Base-by-base conservation (phyloP, 2,113 vertebrate species). In the Leptodactylus fuscus region DNA sequence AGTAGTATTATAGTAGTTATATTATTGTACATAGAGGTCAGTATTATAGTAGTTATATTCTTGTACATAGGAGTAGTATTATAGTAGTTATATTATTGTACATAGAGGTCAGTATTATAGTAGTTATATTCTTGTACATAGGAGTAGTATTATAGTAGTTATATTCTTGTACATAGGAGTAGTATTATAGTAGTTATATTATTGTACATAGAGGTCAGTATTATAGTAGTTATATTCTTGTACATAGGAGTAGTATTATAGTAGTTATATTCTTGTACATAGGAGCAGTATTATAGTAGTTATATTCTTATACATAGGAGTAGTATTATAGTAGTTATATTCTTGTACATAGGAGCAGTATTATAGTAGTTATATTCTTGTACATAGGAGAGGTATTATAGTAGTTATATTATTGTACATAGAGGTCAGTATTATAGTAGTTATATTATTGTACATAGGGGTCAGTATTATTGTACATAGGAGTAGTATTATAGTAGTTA, bases 401-500 rank as follows among this genome's bases (percentile, higher is more conserved):
- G 27, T 65, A 65, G 27, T 16, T 65, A 65, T 65, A 65, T 65
- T 65, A 4, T 65, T 65, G 27, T 32, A 65, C 12, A 65, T 65
- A 65, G 60, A 29, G 11, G 58, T 11, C 58, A 62, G 24, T 62
- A 62, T 62, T 62, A 62, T 62, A 62, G 58, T 62, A 62, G 58
- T 62, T 62, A 62, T 62, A n/a, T n/a, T 62, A 9, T 29, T 29
- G 24, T 62, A 62, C 16, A 62, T 62, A 29, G 24, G 58, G 3
- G 58, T 4, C 58, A 62, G 24, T 62, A 62, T 62, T 62, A 62
- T 62, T 62, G 58, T 62, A 62, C 16, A 62, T 62, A 62, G 58
- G 58, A 29, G 58, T 24, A 62, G 58, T 62, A 62, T 62, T 62
- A 62, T 62, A 62, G 58, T 62, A 62, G 58, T 62, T 62, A 62